These are phyloP conservation scores for Sciaenops ocellatus DNA, from an alignment of 2,797 vertebrate species.

Conservation along the genomic window DNA sequence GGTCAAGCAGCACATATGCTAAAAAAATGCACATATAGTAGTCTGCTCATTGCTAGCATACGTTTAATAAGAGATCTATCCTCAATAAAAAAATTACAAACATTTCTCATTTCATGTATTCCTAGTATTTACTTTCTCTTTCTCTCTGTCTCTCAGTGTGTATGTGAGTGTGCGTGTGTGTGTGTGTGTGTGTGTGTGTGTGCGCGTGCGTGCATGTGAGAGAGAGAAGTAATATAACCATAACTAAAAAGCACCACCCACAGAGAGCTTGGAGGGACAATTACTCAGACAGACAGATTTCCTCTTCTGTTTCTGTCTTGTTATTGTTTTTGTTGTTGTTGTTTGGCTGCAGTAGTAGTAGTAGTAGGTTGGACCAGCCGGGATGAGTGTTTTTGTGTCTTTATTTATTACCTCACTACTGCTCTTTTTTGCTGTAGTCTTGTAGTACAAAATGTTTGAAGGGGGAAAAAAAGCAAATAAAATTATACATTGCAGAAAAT, in stretches of 20 bases:
- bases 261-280: slow-evolving; percentile 23
- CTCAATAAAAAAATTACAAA: neutral
- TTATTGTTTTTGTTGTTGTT: neutral
- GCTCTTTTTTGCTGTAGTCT: neutral
- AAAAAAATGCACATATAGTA: neutral
- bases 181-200: neutral
- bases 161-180: neutral
- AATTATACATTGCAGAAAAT: slow-evolving; percentile 1
- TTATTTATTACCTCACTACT: neutral
- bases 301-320: neutral
- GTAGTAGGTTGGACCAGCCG: slow-evolving; percentile 1
- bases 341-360: neutral
- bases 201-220: neutral
- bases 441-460: neutral
- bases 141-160: neutral
- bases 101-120: neutral
- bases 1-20: slow-evolving; percentile 1
- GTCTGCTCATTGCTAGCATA: neutral
- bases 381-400: slow-evolving; percentile 1
- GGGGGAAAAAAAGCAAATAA: neutral
- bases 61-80: neutral
- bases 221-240: neutral
- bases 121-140: neutral
- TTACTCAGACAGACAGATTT: slow-evolving; percentile 14
- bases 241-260: slow-evolving; percentile 12